Evolutionary conservation across 2,113 vertebrate genomes (phyloP).

Genomic region (Himantopus leucocephalus): DNA sequence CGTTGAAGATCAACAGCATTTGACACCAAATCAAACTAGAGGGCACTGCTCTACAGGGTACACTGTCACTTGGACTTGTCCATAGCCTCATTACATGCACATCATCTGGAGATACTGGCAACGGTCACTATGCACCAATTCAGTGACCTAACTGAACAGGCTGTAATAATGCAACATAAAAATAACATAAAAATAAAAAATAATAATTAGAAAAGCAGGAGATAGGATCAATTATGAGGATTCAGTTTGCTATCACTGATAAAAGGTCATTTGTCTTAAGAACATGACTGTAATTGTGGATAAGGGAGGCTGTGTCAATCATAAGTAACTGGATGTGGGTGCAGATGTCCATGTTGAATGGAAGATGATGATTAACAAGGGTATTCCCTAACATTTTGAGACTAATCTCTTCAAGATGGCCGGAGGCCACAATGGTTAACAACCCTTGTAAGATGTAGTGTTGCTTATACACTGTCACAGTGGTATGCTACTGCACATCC

Average conservation of each 20-base stretch:
- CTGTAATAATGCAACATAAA: background rate
- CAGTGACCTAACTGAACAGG: background rate
- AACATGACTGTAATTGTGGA: background rate
- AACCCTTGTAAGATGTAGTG: background rate
- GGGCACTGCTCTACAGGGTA: background rate
- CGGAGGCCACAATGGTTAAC: background rate
- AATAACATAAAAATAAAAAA: background rate
- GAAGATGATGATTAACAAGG: background rate
- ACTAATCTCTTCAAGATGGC: background rate
- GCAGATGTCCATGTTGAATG: rapidly evolving
- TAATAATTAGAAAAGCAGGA: background rate
- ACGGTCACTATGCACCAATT: rapidly evolving
- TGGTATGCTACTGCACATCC: background rate
- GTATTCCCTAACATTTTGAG: background rate
- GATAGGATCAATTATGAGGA: background rate
- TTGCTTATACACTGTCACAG: background rate
- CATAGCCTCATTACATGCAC: rapidly evolving
- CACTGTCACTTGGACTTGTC: background rate
- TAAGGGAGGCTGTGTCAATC: background rate
- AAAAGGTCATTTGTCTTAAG: background rate
- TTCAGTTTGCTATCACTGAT: background rate
- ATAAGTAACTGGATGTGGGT: rapidly evolving
- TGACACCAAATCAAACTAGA: background rate
- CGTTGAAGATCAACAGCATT: background rate
- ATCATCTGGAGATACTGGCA: background rate